Evolutionary conservation across 2,113 vertebrate species (phyloP).

Genomic region (Tachysurus vachellii): DNA sequence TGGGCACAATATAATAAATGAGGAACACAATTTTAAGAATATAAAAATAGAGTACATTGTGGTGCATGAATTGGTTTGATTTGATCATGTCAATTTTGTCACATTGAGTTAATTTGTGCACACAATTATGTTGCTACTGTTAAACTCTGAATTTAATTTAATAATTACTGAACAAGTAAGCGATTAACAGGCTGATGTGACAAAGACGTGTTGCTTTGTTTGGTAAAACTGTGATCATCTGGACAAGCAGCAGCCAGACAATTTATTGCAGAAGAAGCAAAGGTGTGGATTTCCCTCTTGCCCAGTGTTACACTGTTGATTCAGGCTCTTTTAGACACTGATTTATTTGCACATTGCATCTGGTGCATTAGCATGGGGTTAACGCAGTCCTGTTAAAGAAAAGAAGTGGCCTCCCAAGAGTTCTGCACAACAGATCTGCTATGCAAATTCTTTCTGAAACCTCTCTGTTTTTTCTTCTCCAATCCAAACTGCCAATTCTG

Average conservation of each 20-base stretch:
- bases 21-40: neutral
- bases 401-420: constrained; percentile 63
- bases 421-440: constrained; percentile 62
- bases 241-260: constrained; percentile 62
- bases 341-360: constrained; percentile 72
- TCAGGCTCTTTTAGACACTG: constrained; percentile 65
- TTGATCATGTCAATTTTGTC: neutral
- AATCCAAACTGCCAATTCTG: constrained; percentile 13
- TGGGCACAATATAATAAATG: neutral
- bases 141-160: constrained; percentile 43
- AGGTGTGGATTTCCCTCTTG: constrained; percentile 57
- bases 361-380: constrained; percentile 72
- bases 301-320: constrained; percentile 59
- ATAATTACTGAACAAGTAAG: constrained; percentile 26
- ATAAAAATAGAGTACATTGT: neutral
- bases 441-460: constrained; percentile 65
- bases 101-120: neutral
- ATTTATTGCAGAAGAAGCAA: constrained; percentile 60
- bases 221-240: constrained; percentile 65
- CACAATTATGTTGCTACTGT: neutral
- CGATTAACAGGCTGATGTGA: constrained; percentile 11
- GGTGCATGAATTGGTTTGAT: neutral
- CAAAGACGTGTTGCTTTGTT: constrained; percentile 19
- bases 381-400: constrained; percentile 66
- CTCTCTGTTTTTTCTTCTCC: constrained; percentile 44